Conservation (phyloP, 1,140 invertebrate genomes). For the Halictus rubicundus region DNA sequence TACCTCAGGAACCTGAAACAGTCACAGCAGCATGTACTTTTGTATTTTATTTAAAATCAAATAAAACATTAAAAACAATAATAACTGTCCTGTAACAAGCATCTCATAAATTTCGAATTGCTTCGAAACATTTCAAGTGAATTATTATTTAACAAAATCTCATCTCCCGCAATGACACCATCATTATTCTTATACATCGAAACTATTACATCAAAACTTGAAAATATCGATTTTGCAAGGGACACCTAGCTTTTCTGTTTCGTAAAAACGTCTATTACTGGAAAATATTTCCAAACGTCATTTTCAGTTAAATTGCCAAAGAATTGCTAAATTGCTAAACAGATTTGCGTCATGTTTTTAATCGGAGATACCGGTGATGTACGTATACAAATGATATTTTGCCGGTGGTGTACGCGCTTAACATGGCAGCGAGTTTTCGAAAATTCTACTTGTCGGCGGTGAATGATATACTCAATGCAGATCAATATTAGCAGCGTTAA, state of each 20-base stretch:
- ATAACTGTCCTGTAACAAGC: not conserved
- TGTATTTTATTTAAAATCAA: too few relatives aligned
- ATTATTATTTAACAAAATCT: not conserved
- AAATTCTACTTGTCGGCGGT: too few relatives aligned
- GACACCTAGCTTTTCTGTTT: not conserved
- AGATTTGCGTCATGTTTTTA: not conserved
- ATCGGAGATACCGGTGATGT: not conserved
- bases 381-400: not conserved
- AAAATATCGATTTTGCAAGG: conserved; percentile 10
- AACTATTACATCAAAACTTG: not conserved
- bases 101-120: not conserved
- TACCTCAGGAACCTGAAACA: conserved; percentile 88
- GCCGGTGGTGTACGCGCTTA: too few relatives aligned
- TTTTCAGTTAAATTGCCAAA: not conserved
- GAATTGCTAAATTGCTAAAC: not conserved
- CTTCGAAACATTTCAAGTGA: not conserved
- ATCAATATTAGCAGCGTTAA: conserved; percentile 59
- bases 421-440: too few relatives aligned
- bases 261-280: not conserved
- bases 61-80: not conserved
- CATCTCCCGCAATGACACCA: not conserved
- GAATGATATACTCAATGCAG: too few relatives aligned
- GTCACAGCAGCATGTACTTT: not conserved
- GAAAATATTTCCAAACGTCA: not conserved
- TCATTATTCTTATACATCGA: not conserved